Conservation (phyloP, 2,888 invertebrate species). For the Pardosa pseudoannulata region DNA sequence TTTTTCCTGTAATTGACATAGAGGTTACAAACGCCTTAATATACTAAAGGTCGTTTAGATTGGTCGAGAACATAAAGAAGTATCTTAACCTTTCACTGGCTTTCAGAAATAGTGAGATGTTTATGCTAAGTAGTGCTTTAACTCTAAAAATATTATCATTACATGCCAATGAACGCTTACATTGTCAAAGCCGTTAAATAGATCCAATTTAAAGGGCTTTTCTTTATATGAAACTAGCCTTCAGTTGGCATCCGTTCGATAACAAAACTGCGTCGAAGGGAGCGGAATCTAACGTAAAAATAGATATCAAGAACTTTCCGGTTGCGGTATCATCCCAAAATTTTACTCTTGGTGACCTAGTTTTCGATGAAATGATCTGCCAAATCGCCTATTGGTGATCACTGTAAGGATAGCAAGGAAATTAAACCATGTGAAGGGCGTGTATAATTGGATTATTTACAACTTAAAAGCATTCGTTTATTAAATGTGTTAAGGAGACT, state of each 20-base stretch:
- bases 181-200: too few relatives aligned
- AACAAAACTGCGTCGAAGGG: neutral
- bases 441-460: too few relatives aligned
- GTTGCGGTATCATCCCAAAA: neutral
- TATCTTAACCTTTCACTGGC: too few relatives aligned
- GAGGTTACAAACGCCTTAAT: neutral
- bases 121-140: too few relatives aligned
- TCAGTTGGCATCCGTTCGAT: neutral
- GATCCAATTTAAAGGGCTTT: too few relatives aligned
- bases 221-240: neutral
- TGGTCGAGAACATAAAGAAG: too few relatives aligned
- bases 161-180: too few relatives aligned
- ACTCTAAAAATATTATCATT: too few relatives aligned
- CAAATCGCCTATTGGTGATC: neutral
- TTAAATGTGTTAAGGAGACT: too few relatives aligned
- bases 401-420: neutral
- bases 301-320: neutral
- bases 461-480: too few relatives aligned
- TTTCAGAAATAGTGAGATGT: too few relatives aligned
- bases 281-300: neutral
- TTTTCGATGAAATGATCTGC: neutral
- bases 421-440: neutral
- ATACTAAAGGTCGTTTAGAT: too few relatives aligned
- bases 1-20: neutral
- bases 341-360: neutral